A percentile compares a stretch with the other conserved stretches of the same genome.
Conservation (phyloP, 2,113 vertebrate genomes). For the Oplegnathus fasciatus region DNA sequence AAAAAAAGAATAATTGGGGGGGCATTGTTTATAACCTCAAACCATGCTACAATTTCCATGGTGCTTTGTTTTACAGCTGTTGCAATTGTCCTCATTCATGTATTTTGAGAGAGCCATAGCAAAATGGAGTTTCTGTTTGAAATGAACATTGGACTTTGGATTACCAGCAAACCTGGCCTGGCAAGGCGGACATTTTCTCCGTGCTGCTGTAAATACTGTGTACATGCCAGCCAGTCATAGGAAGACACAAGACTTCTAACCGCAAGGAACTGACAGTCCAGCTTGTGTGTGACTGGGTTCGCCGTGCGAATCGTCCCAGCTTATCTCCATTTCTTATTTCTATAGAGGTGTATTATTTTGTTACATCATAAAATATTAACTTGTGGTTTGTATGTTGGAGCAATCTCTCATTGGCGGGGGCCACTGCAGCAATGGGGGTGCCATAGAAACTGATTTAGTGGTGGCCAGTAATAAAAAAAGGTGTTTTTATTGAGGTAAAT, state of each 20-base stretch:
- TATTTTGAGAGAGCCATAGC: constrained; percentile 45
- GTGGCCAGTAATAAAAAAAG: constrained; percentile 61
- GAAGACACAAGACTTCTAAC: constrained; percentile 43
- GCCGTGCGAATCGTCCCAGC: constrained; percentile 77
- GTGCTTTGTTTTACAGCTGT: constrained; percentile 65
- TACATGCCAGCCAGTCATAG: constrained; percentile 57
- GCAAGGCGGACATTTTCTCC: constrained; percentile 34
- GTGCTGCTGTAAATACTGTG: constrained; percentile 65
- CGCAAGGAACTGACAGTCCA: constrained; percentile 45
- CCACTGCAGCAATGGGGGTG: constrained; percentile 40
- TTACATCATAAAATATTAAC: constrained; percentile 57
- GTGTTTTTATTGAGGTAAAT: constrained; percentile 41
- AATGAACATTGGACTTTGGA: constrained; percentile 50
- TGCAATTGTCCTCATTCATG: constrained; percentile 47
- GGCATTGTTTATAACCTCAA: constrained; percentile 49
- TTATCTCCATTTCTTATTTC: constrained; percentile 51
- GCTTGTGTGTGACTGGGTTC: constrained; percentile 69
- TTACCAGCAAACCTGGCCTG: constrained; percentile 63
- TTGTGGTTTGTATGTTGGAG: constrained; percentile 46
- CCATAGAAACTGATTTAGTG: constrained; percentile 39
- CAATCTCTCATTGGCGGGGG: constrained; percentile 32
- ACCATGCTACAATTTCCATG: constrained; percentile 59
- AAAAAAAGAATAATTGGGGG: neutral
- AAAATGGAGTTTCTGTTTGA: constrained; percentile 48
- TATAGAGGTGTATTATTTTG: constrained; percentile 72